Percentiles rank a stretch among this genome's conserved stretches.
phyloP scores from a whole-genome alignment of 2,888 invertebrate species.

The Sylvicola fuscatus region DNA sequence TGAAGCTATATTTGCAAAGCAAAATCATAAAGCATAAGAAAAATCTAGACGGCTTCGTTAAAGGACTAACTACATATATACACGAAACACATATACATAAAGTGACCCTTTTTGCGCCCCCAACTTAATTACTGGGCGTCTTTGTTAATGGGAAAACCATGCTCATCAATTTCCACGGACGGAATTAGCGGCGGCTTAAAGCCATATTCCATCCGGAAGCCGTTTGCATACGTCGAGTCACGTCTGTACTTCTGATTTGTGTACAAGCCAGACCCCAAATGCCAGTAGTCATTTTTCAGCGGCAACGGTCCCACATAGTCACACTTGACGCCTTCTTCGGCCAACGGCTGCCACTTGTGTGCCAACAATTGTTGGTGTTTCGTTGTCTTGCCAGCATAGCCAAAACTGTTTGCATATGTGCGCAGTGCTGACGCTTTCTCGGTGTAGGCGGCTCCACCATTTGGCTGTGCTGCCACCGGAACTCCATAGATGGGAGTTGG shows the following conservation, averaged over 20 bases:
- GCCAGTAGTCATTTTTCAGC: constrained; percentile 12
- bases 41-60: too few relatives aligned
- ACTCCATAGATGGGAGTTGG: constrained; percentile 7
- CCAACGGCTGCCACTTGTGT: constrained; percentile 2
- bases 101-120: background rate
- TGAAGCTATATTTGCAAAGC: too few relatives aligned
- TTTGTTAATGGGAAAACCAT: constrained; percentile 38
- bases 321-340: constrained; percentile 7
- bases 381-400: constrained; percentile 5
- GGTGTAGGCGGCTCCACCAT: background rate
- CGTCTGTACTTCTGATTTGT: constrained; percentile 22
- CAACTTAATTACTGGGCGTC: constrained; percentile 5
- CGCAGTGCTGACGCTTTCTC: too few relatives aligned
- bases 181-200: constrained; percentile 67
- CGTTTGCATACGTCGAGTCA: constrained; percentile 32
- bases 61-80: too few relatives aligned
- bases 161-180: constrained; percentile 57
- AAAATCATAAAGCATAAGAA: too few relatives aligned
- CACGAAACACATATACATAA: too few relatives aligned
- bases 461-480: constrained; percentile 1
- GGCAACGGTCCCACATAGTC: constrained; percentile 33
- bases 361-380: constrained; percentile 5
- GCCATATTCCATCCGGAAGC: constrained; percentile 57
- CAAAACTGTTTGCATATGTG: constrained; percentile 2
- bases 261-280: background rate